A percentile compares a stretch with the other conserved stretches of the same genome.
phyloP scores from a whole-genome alignment of 2,113 vertebrate species.

The Sialia sialis region DNA sequence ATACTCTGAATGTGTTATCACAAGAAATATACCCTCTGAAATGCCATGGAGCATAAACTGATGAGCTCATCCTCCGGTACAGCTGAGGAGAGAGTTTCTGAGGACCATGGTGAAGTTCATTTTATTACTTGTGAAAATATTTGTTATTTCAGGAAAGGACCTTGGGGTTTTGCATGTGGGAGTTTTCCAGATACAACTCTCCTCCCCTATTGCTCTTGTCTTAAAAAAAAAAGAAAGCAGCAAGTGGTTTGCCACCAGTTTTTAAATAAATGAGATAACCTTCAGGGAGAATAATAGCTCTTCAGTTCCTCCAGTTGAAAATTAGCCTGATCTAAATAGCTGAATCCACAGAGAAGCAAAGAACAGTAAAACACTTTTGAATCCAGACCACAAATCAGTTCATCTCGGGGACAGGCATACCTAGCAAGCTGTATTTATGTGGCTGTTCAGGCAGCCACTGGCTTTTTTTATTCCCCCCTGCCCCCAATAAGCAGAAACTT shows the following conservation, averaged over 20 bases:
- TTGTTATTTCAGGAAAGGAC: conserved; percentile 18
- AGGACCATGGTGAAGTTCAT: background rate
- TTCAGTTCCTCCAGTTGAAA: conserved; percentile 30
- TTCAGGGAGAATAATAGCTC: conserved; percentile 12
- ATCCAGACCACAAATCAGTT: conserved; percentile 41
- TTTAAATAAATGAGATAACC: conserved; percentile 18
- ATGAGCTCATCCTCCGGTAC: background rate
- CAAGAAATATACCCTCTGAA: background rate
- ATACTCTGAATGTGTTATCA: background rate
- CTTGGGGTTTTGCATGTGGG: background rate
- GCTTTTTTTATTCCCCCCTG: background rate
- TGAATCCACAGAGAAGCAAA: background rate
- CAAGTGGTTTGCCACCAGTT: conserved; percentile 28
- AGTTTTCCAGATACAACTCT: background rate
- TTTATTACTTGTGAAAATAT: background rate
- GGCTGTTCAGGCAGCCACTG: background rate
- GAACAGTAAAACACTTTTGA: conserved; percentile 28
- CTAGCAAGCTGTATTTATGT: background rate
- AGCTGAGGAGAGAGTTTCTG: background rate
- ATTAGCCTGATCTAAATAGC: conserved; percentile 45
- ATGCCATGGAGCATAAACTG: background rate
- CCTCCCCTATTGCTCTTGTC: background rate
- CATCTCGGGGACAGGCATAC: background rate
- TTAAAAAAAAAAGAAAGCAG: background rate
- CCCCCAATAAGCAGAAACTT: background rate